These are phyloP conservation scores for Eristalis pertinax DNA, from an alignment of 2,888 invertebrate species.

Conservation along the genomic window DNA sequence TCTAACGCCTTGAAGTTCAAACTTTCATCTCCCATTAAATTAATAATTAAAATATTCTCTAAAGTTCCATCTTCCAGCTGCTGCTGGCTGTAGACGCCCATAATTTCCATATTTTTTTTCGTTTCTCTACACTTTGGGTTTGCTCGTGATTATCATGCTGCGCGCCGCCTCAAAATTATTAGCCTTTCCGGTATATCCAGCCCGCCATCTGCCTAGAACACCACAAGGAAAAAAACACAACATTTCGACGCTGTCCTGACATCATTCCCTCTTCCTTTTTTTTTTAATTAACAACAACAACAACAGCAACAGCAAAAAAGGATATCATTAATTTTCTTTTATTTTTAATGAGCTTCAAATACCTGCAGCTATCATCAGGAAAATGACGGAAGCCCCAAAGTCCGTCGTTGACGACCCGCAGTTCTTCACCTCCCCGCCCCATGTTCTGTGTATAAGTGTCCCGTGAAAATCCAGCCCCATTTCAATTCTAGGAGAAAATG, in stretches of 20 bases:
- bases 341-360: constrained; percentile 60
- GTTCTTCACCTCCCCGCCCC: too few relatives aligned
- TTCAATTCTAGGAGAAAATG: constrained; percentile 28
- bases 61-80: constrained; percentile 10
- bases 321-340: constrained; percentile 62
- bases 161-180: constrained; percentile 18
- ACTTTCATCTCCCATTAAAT: constrained; percentile 18
- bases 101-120: constrained; percentile 36
- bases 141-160: not conserved
- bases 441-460: not conserved
- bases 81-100: not conserved
- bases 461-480: constrained; percentile 48
- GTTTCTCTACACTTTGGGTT: not conserved
- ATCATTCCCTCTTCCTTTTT: not conserved
- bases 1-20: not conserved
- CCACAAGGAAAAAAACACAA: constrained; percentile 24
- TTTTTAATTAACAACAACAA: constrained; percentile 54
- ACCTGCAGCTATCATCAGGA: constrained; percentile 42
- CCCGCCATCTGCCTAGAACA: constrained; percentile 4
- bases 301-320: constrained; percentile 16
- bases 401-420: constrained; percentile 9
- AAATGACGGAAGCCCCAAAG: constrained; percentile 31
- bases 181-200: constrained; percentile 14
- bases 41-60: constrained; percentile 47
- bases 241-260: constrained; percentile 2